Evolutionary conservation across 2,113 vertebrate species (phyloP).

Genomic region (human): DNA sequence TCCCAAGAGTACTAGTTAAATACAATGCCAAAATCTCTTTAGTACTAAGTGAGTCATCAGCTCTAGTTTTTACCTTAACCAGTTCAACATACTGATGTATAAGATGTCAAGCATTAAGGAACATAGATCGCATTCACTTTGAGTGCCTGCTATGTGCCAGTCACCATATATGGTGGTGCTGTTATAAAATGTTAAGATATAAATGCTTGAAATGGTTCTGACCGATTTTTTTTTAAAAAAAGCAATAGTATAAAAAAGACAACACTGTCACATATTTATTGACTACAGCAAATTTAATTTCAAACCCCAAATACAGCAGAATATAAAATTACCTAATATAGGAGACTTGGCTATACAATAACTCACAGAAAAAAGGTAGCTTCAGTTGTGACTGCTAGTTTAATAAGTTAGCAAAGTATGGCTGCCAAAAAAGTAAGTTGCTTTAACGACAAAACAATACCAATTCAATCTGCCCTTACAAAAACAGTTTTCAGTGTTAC

Average conservation of each 20-base stretch:
- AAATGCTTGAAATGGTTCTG: background rate
- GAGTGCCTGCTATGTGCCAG: background rate
- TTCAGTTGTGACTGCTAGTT: background rate
- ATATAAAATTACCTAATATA: background rate
- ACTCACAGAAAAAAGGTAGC: background rate
- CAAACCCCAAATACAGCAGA: background rate
- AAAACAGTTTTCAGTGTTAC: background rate
- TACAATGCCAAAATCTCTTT: background rate
- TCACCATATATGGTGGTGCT: background rate
- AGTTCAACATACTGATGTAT: background rate
- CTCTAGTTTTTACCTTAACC: background rate
- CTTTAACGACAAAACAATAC: background rate
- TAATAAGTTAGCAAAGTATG: background rate
- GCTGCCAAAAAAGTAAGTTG: too few relatives aligned
- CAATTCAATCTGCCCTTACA: background rate
- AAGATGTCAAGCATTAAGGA: background rate
- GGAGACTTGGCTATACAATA: background rate
- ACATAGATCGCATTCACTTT: background rate
- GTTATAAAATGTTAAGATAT: background rate
- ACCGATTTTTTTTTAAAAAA: background rate
- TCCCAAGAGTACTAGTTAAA: background rate
- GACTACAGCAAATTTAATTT: background rate
- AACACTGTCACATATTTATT: background rate
- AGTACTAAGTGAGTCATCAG: background rate
- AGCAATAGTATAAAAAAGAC: background rate